Conservation (phyloP, 2,113 vertebrate genomes). For the Rhinoderma darwinii region DNA sequence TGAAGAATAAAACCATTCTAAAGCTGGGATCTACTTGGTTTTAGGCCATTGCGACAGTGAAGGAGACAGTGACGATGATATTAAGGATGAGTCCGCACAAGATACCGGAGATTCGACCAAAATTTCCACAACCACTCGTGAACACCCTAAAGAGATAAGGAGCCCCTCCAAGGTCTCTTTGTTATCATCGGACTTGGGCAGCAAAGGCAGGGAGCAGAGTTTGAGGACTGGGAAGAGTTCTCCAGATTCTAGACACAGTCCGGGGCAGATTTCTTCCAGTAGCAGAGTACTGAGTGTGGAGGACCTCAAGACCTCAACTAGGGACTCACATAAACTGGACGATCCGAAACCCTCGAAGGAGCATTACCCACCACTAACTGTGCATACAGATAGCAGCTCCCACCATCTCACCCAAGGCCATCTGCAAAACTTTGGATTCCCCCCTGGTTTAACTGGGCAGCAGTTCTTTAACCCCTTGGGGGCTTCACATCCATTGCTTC, state of each 20-base stretch:
- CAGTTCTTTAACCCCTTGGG: constrained; percentile 93
- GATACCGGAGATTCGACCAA: constrained; percentile 86
- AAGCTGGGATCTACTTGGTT: neutral
- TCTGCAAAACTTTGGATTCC: constrained; percentile 90
- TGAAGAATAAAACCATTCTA: neutral
- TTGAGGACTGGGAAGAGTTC: constrained; percentile 81
- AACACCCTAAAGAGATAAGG: constrained; percentile 81
- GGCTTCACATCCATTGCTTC: constrained; percentile 88
- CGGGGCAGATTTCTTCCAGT: constrained; percentile 89
- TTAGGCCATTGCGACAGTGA: constrained; percentile 92
- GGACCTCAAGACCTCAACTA: constrained; percentile 83
- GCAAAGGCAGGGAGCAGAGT: constrained; percentile 74
- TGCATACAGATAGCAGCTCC: constrained; percentile 84
- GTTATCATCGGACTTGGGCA: constrained; percentile 68
- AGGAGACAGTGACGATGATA: constrained; percentile 92
- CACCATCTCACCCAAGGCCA: constrained; percentile 84
- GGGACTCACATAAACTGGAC: constrained; percentile 81
- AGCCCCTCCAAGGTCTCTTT: constrained; percentile 76
- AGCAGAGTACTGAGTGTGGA: constrained; percentile 80
- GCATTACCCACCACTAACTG: constrained; percentile 83
- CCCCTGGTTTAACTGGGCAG: constrained; percentile 85
- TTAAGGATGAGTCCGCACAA: constrained; percentile 84
- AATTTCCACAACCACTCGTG: constrained; percentile 87
- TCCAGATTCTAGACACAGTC: constrained; percentile 91
- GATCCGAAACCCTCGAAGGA: constrained; percentile 87